Conservation (phyloP, 2,888 invertebrate species). For the Folsomia candida region DNA sequence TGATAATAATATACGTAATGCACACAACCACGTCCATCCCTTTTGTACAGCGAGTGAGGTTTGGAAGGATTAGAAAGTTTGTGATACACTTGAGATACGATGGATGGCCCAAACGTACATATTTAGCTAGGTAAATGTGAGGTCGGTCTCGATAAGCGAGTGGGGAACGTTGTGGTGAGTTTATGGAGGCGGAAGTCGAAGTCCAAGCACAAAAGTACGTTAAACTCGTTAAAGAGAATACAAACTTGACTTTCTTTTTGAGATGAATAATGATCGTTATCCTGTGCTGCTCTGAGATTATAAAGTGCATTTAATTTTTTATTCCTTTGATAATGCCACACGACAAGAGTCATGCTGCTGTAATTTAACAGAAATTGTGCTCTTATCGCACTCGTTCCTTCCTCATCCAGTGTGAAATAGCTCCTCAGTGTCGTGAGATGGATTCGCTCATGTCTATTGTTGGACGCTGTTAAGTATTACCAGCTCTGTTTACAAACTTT, state of each 20-base stretch:
- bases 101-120: neutral
- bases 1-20: neutral
- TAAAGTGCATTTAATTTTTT: neutral
- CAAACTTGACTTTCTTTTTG: slow-evolving; percentile 41
- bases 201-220: slow-evolving; percentile 6
- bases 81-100: neutral
- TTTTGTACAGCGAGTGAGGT: neutral
- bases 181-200: slow-evolving; percentile 8
- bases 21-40: neutral
- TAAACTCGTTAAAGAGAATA: slow-evolving; percentile 11
- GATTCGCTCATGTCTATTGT: neutral
- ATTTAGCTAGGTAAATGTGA: neutral
- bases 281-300: neutral
- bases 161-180: neutral
- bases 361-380: neutral
- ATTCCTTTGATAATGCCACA: neutral
- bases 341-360: neutral
- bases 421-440: neutral
- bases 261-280: slow-evolving; percentile 10
- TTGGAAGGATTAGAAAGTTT: slow-evolving; percentile 1
- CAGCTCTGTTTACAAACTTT: neutral
- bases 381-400: neutral
- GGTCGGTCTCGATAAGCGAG: neutral
- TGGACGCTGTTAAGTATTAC: neutral
- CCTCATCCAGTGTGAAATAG: neutral